Evolutionary conservation across 2,797 vertebrate genomes (phyloP).

Genomic region (Liparis tanakae): DNA sequence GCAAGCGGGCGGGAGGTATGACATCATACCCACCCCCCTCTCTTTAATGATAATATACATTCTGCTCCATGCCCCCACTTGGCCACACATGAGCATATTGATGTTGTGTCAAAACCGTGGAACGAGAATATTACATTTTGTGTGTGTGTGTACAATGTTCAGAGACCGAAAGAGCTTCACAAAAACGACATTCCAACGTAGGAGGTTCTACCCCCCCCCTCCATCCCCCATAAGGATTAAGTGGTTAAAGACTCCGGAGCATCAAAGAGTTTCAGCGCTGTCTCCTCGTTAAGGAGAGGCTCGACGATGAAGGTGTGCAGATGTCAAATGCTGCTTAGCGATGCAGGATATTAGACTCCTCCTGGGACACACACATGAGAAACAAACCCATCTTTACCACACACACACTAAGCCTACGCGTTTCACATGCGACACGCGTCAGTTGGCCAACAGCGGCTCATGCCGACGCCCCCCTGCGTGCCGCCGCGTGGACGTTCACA

Average conservation of each 20-base stretch:
- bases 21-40: conserved; percentile 40
- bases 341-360: conserved; percentile 61
- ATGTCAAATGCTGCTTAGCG: conserved; percentile 70
- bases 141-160: not conserved
- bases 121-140: not conserved
- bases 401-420: not conserved
- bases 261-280: conserved; percentile 78
- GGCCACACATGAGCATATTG: not conserved
- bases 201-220: conserved; percentile 60
- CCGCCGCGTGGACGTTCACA: not conserved
- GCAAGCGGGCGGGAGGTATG: conserved; percentile 45
- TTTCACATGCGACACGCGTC: not conserved
- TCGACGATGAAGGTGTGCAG: conserved; percentile 64
- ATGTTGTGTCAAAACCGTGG: conserved; percentile 5
- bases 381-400: not conserved
- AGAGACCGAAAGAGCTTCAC: conserved; percentile 20
- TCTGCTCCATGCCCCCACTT: not conserved
- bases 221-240: conserved; percentile 74
- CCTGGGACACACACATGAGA: conserved; percentile 44
- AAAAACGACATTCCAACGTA: conserved; percentile 59
- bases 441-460: not conserved
- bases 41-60: not conserved
- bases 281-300: conserved; percentile 62
- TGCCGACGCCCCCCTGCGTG: not conserved
- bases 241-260: conserved; percentile 75